These are phyloP conservation scores for Boloria euphrosyne DNA, from an alignment of 2,888 invertebrate genomes.

Conservation along the genomic window DNA sequence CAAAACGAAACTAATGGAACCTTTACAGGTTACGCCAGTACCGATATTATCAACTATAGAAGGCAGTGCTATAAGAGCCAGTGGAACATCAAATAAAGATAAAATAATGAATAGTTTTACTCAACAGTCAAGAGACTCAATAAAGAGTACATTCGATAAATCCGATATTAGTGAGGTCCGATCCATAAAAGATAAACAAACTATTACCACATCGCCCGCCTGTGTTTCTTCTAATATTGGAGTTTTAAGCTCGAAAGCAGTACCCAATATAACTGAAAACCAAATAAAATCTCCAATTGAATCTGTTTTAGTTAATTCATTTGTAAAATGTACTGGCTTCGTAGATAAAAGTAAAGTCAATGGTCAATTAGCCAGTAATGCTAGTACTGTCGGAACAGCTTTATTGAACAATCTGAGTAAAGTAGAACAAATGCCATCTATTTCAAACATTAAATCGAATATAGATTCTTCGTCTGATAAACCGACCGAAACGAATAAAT, in stretches of 20 bases:
- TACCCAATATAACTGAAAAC: conserved; percentile 12
- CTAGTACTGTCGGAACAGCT: neutral
- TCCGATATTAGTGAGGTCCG: conserved; percentile 14
- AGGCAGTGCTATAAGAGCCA: conserved; percentile 54
- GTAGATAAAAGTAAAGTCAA: conserved; percentile 1
- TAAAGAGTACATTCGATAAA: conserved; percentile 20
- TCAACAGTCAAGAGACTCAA: conserved; percentile 7
- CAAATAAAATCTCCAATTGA: conserved; percentile 12
- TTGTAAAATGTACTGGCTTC: conserved; percentile 8
- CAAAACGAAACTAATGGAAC: conserved; percentile 66
- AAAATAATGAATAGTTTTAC: conserved; percentile 10
- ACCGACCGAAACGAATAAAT: conserved; percentile 4
- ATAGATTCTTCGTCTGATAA: conserved; percentile 12
- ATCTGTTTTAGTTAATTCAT: conserved; percentile 8
- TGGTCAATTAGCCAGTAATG: conserved; percentile 15
- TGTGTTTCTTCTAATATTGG: conserved; percentile 16
- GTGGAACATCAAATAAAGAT: conserved; percentile 18
- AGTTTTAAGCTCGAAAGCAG: conserved; percentile 8
- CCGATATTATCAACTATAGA: conserved; percentile 72
- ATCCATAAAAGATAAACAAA: conserved; percentile 12
- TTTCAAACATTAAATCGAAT: conserved; percentile 1
- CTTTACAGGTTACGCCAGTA: conserved; percentile 65
- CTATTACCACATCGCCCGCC: conserved; percentile 3
- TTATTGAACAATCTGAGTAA: conserved; percentile 11
- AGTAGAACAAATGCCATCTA: conserved; percentile 3